Evolutionary conservation across 2,797 vertebrate species (phyloP).

Genomic region (Leptatherina wallacei): DNA sequence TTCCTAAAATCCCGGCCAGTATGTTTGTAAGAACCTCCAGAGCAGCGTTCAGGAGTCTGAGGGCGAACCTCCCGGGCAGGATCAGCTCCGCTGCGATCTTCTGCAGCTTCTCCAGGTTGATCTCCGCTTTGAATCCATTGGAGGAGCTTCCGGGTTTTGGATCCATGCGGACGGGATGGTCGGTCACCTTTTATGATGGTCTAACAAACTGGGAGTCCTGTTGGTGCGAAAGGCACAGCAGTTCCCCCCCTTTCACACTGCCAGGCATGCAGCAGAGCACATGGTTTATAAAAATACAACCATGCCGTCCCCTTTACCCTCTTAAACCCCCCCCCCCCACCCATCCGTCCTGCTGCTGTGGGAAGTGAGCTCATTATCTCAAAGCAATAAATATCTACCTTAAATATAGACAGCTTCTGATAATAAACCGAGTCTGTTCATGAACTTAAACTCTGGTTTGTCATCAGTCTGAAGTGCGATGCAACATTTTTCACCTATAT

Average conservation of each 20-base stretch:
- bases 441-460: neutral
- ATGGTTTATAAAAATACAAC: conserved; percentile 74
- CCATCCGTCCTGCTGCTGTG: conserved; percentile 26
- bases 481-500: neutral
- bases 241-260: conserved; percentile 49
- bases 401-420: neutral
- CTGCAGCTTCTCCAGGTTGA: conserved; percentile 58
- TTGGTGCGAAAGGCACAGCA: conserved; percentile 30
- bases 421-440: neutral
- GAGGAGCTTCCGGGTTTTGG: conserved; percentile 26
- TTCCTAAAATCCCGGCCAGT: conserved; percentile 80
- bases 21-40: conserved; percentile 78
- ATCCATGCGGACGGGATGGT: conserved; percentile 39
- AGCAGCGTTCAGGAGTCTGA: conserved; percentile 35
- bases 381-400: conserved; percentile 17
- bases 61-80: conserved; percentile 33
- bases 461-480: neutral
- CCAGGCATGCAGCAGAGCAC: conserved; percentile 58
- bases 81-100: conserved; percentile 49
- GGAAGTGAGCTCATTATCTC: conserved; percentile 47
- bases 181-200: conserved; percentile 8
- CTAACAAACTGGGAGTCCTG: neutral
- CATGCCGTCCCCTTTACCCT: conserved; percentile 51
- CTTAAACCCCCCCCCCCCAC: conserved; percentile 34
- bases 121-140: conserved; percentile 30